phyloP scores from a whole-genome alignment of 2,888 invertebrate genomes.

The Cylindroiulus punctatus region DNA sequence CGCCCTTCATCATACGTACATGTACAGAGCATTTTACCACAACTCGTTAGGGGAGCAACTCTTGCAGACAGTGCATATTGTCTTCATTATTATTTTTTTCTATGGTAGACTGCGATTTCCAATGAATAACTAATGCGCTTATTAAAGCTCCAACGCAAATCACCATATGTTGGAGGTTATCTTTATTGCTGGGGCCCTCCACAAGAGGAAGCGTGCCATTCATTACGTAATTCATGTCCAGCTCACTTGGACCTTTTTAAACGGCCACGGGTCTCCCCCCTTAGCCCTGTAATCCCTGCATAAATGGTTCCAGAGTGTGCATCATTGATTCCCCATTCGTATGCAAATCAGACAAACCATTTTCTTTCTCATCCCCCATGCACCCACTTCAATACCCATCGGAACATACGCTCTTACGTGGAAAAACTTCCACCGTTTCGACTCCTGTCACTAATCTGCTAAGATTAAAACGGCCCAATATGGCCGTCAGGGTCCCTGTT shows the following conservation, averaged over 20 bases:
- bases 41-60: too few relatives aligned
- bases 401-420: background rate
- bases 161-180: slow-evolving; percentile 1
- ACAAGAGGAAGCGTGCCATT: slow-evolving; percentile 22
- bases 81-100: background rate
- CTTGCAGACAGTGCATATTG: background rate
- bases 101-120: background rate
- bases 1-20: background rate
- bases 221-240: slow-evolving; percentile 20
- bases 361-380: background rate
- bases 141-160: slow-evolving; percentile 26
- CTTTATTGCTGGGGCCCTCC: background rate
- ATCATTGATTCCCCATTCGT: background rate
- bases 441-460: background rate
- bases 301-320: background rate
- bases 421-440: background rate
- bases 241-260: background rate
- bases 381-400: background rate
- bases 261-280: background rate
- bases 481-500: background rate
- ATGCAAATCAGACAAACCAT: background rate
- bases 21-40: too few relatives aligned
- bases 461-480: background rate
- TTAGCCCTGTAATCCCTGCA: background rate
- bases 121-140: slow-evolving; percentile 34